Evolutionary conservation across 2,888 invertebrate species (phyloP).

Genomic region (Minunthozetes semirufus): DNA sequence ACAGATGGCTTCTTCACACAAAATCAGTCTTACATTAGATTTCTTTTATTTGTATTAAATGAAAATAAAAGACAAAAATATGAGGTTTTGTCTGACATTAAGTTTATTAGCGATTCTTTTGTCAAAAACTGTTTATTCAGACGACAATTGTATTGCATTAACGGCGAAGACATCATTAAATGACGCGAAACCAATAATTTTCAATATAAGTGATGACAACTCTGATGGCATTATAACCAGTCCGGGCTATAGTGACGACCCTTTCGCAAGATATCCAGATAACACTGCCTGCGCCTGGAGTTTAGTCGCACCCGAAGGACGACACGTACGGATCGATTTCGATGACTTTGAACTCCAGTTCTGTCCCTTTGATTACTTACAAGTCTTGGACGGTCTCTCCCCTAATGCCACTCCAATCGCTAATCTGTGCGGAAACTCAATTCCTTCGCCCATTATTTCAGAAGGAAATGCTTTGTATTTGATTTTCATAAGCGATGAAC

Average conservation of each 20-base stretch:
- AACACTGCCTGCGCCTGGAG: neutral
- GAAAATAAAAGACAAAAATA: neutral
- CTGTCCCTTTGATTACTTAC: neutral
- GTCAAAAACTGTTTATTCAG: neutral
- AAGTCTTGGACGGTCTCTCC: neutral
- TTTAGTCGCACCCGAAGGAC: neutral
- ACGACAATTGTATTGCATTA: neutral
- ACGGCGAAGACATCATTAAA: neutral
- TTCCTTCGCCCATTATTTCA: neutral
- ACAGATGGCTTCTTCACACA: neutral
- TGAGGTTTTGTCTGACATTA: neutral
- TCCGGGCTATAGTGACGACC: neutral
- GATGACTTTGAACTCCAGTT: slow-evolving; percentile 2
- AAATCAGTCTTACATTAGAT: neutral
- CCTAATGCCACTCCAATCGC: neutral
- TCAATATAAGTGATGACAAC: neutral
- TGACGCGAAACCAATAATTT: slow-evolving; percentile 2
- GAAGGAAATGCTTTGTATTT: neutral
- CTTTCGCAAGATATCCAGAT: neutral
- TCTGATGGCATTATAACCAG: neutral
- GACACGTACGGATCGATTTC: neutral
- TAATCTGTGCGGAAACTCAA: neutral
- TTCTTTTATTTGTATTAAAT: neutral
- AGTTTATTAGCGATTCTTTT: neutral
- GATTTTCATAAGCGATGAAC: slow-evolving; percentile 16